phyloP scores from a whole-genome alignment of 2,888 invertebrate genomes.

The Philereme vetulata region DNA sequence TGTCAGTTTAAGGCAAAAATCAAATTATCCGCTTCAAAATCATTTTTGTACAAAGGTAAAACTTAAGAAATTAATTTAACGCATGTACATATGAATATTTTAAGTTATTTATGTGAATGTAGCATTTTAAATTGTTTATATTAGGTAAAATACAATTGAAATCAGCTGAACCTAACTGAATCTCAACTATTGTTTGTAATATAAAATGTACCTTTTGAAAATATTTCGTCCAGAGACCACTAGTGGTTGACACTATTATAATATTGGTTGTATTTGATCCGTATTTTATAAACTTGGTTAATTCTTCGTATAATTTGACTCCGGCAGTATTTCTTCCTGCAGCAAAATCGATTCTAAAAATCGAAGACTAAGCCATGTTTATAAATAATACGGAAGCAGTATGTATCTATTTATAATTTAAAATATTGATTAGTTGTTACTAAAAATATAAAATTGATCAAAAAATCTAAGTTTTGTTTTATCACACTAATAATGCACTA shows the following conservation, averaged over 20 bases:
- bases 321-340: no score
- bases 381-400: slow-evolving; percentile 59
- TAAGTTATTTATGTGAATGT: slow-evolving; percentile 83
- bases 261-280: slow-evolving; percentile 65
- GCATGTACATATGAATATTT: slow-evolving; percentile 75
- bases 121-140: slow-evolving; percentile 69
- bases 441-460: slow-evolving; percentile 82
- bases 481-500: no score
- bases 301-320: no score
- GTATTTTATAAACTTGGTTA: no score
- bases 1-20: slow-evolving; percentile 55
- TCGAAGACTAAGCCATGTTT: no score
- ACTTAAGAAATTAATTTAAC: slow-evolving; percentile 50
- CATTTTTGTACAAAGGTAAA: slow-evolving; percentile 33
- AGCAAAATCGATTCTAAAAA: no score
- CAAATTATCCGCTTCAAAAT: slow-evolving; percentile 53
- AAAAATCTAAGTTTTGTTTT: slow-evolving; percentile 51
- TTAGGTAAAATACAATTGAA: slow-evolving; percentile 69
- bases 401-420: slow-evolving; percentile 81
- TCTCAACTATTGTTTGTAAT: slow-evolving; percentile 75
- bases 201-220: slow-evolving; percentile 72
- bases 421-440: slow-evolving; percentile 83
- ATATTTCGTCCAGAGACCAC: slow-evolving; percentile 78
- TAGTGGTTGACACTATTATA: slow-evolving; percentile 68
- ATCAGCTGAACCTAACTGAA: slow-evolving; percentile 81